phyloP scores from a whole-genome alignment of 2,888 invertebrate genomes.

The Steromphala cineraria region DNA sequence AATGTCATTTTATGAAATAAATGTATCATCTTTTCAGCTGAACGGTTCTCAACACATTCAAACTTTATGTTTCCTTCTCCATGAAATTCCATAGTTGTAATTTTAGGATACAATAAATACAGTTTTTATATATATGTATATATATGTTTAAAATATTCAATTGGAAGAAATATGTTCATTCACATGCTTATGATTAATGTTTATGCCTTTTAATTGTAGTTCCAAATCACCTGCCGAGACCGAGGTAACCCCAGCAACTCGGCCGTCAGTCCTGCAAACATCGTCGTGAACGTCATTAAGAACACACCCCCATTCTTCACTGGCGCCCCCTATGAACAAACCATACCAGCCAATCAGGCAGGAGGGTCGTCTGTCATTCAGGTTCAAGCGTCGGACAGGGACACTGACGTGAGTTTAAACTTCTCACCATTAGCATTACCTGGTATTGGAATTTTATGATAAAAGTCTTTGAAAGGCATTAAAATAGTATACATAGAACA shows the following conservation, averaged over 20 bases:
- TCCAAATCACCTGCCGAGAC: slow-evolving; percentile 1
- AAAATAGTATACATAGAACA: too few relatives aligned
- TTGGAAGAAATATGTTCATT: too few relatives aligned
- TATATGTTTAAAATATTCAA: too few relatives aligned
- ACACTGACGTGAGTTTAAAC: not conserved
- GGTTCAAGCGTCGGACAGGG: not conserved
- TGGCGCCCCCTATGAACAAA: not conserved
- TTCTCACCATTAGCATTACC: not conserved
- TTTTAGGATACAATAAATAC: too few relatives aligned
- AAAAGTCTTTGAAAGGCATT: too few relatives aligned
- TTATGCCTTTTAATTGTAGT: slow-evolving; percentile 27
- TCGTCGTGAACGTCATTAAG: not conserved
- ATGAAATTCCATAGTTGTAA: too few relatives aligned
- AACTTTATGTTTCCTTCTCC: too few relatives aligned
- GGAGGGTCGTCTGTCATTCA: not conserved
- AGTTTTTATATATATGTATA: not conserved
- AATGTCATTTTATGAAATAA: too few relatives aligned
- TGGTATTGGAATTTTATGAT: too few relatives aligned
- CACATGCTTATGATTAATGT: too few relatives aligned
- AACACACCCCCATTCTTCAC: not conserved
- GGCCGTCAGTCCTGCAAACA: not conserved
- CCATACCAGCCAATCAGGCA: not conserved
- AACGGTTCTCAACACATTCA: too few relatives aligned
- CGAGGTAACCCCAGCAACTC: slow-evolving; percentile 3
- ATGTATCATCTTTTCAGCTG: too few relatives aligned